These are phyloP conservation scores for Ancistrus triradiatus DNA, from an alignment of 2,113 vertebrate species.

Conservation along the genomic window DNA sequence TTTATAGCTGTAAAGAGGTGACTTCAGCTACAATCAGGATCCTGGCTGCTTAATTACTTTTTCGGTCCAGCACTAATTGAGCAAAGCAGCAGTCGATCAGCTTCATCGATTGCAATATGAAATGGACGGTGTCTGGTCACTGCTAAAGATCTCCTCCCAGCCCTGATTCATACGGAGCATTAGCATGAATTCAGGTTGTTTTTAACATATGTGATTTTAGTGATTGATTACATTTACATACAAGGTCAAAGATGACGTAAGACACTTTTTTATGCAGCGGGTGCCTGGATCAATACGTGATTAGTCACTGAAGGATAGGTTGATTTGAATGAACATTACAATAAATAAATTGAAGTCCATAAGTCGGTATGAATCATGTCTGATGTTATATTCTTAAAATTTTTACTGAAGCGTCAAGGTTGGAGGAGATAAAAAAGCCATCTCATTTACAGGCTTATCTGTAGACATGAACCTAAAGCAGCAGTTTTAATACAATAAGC, in stretches of 20 bases:
- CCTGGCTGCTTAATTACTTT: slow-evolving; percentile 33
- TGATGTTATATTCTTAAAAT: no score
- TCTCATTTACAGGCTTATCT: no score
- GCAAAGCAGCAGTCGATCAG: slow-evolving; percentile 28
- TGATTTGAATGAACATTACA: no score
- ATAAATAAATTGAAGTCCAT: no score
- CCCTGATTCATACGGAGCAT: slow-evolving; percentile 2
- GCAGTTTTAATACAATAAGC: no score
- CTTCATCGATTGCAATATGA: slow-evolving; percentile 27
- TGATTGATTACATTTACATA: neutral
- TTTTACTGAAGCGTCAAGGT: no score
- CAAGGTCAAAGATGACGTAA: no score
- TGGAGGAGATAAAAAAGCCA: no score
- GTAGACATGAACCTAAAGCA: no score
- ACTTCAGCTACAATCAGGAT: neutral
- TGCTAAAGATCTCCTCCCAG: slow-evolving; percentile 9
- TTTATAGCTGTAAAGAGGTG: slow-evolving; percentile 16
- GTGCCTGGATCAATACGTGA: neutral
- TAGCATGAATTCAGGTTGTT: neutral
- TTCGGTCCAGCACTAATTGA: slow-evolving; percentile 30
- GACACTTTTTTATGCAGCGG: neutral
- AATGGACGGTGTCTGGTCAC: slow-evolving; percentile 25
- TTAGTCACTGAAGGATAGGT: neutral
- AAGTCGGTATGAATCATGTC: no score
- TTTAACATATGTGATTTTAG: neutral